Evolutionary conservation across 1,140 invertebrate genomes (phyloP), one percentile per base, ranked within the genome.

Genomic region (Cyclargus thomasi): DNA sequence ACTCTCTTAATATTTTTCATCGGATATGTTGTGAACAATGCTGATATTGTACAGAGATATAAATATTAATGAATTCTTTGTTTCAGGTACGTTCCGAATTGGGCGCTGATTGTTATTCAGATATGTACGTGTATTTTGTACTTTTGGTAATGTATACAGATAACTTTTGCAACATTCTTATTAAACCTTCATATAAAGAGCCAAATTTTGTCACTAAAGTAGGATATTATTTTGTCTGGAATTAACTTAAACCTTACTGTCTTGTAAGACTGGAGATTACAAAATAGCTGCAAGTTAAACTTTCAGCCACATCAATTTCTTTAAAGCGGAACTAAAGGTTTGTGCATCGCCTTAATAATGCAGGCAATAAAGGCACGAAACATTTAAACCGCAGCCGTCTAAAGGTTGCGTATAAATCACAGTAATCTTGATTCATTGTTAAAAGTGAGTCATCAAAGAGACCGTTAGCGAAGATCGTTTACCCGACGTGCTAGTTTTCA

Each of bases 401-500:
- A 47, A 47, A 47, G 39, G 39, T 47, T 47, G 39, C 14, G 39
- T 47, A 47, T 47, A 47, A 47, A 47, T 47, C 39, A 47, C 39
- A 16, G 39, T 47, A 47, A 47, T 47, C 39, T 47, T 47, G 39
- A 47, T 47, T 47, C 39, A 47, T 47, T 47, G 39, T 47, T 14
- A 47, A 1, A 59, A 59, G n/a, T 20, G 53, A 59, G 55, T 59
- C 18, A 20, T 59, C 18, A 59, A 21, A n/a, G 17, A 2, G 0
- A 59, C 55, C 10, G 55, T 59, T 55, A 59, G 62, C 21, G 3
- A 21, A 64, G 72, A 75, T 74, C 79, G 67, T 79, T 79, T 76
- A 77, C 75, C 79, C 72, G 55, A 36, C 36, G 74, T 67, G 53
- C 71, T 59, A 74, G 71, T 73, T 77, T 67, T 47, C 59, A 67